phyloP scores from a whole-genome alignment of 2,797 vertebrate species.

The Tragelaphus oryx region DNA sequence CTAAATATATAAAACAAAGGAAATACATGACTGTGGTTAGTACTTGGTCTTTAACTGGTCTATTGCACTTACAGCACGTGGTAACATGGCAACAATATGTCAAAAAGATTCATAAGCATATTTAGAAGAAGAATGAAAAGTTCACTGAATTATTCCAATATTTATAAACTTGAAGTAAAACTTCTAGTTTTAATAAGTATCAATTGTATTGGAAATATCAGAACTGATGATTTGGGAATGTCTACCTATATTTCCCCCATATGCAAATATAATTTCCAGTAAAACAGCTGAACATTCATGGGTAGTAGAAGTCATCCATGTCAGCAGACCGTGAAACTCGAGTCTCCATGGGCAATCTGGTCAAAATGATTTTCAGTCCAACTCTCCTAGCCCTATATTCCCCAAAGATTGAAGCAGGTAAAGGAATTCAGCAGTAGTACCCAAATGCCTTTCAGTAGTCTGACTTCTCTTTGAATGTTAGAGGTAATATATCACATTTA shows the following conservation, averaged over 20 bases:
- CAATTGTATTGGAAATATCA: background rate
- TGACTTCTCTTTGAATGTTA: background rate
- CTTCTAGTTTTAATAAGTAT: background rate
- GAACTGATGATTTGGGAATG: background rate
- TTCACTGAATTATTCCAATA: background rate
- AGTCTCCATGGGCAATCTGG: background rate
- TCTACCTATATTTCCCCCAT: background rate
- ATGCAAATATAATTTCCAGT: background rate
- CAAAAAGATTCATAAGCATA: background rate
- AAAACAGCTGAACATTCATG: background rate
- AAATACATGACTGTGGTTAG: slow-evolving; percentile 34
- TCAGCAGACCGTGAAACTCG: background rate
- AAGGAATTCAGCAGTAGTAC: background rate
- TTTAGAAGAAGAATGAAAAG: slow-evolving; percentile 4
- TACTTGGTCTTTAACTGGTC: background rate
- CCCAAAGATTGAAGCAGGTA: background rate
- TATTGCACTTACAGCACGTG: background rate
- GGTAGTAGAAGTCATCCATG: background rate
- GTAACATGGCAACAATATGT: slow-evolving; percentile 2
- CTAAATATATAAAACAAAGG: slow-evolving; percentile 57
- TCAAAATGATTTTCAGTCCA: background rate
- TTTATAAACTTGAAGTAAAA: background rate
- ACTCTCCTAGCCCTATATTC: too few relatives aligned
- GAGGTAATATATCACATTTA: background rate
- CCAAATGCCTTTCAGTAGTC: background rate